Base-by-base conservation (phyloP, 2,888 invertebrate species). In the Acrobasis consociella region DNA sequence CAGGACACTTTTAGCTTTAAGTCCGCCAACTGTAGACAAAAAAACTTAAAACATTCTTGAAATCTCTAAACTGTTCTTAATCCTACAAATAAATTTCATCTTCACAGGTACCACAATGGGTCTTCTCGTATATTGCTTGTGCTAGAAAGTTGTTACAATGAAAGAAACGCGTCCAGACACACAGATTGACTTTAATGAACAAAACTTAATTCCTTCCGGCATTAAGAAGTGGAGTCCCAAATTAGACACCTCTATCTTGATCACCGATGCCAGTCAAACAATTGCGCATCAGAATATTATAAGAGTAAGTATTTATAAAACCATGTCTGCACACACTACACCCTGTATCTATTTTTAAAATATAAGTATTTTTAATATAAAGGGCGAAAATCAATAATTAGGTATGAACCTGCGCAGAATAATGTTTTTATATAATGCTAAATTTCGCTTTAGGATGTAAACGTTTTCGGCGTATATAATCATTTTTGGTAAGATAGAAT, bases 271-370 rank as follows among this genome's bases (percentile, higher is more conserved):
- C 37, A 78, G 73, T 62, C 79, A 82, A 65, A 72, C 74, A 69
- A 70, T 81, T 59, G 80, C 86, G 63, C 87, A 89, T 72, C 87
- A 83, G 49, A 89, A 87, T 80, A 78, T 89, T 67, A 77, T 88
- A 69, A 82, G 89, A 79, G 89, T 89, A 73, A 84, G 83, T 37
- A 17, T 17, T 13, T 10, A 22, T 51, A 51, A 2, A 37, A 37
- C 8, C 37, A 37, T 53, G n/a, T 42, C 2, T 13, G 51, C 11
- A 51, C 10, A 31, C 10, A 9, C 52, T 17, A 31, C 10, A 9
- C 52, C 9, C 22, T 22, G 13, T 31, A 31, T 31, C 7, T 31
- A 31, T 31, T 31, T 22, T 31, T 31, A 31, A 2, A 31, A 31
- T 22, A 22, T 22, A 22, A 22, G 22, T 22, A 22, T 22, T 22